A percentile compares a stretch with the other conserved stretches of the same genome.
Evolutionary conservation across 1,140 invertebrate genomes (phyloP).

Genomic region (Melanaphis sacchari): DNA sequence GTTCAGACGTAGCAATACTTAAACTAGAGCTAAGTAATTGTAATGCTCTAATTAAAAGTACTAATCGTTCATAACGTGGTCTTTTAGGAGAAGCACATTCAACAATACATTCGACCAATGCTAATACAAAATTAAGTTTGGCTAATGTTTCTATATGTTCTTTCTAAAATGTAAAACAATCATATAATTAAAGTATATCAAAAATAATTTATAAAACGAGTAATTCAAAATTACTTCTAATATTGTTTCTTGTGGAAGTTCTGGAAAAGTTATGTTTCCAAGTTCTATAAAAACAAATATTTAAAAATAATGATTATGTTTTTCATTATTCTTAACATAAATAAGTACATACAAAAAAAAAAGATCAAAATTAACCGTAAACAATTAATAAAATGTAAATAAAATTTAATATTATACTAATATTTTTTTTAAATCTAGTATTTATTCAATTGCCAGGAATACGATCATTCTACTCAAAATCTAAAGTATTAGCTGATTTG

Average conservation of each 20-base stretch:
- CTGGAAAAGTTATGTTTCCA: constrained; percentile 73
- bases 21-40: constrained; percentile 93
- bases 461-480: too few relatives aligned
- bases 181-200: not conserved
- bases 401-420: not conserved
- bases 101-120: constrained; percentile 88
- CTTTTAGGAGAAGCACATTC: constrained; percentile 79
- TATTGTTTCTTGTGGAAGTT: constrained; percentile 93
- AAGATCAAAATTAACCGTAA: not conserved
- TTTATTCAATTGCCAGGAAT: too few relatives aligned
- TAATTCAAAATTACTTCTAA: constrained; percentile 69
- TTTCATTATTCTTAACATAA: not conserved
- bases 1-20: constrained; percentile 86
- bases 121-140: constrained; percentile 89
- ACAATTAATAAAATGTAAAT: too few relatives aligned
- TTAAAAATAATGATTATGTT: constrained; percentile 6
- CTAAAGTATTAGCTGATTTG: too few relatives aligned
- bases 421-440: too few relatives aligned
- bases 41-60: constrained; percentile 87
- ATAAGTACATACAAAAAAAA: not conserved
- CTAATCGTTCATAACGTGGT: constrained; percentile 81
- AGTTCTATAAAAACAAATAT: constrained; percentile 60
- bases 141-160: constrained; percentile 94
- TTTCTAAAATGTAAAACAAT: constrained; percentile 65
- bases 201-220: constrained; percentile 63